Conservation (phyloP, 2,113 vertebrate genomes). For the Meleagris gallopavo region DNA sequence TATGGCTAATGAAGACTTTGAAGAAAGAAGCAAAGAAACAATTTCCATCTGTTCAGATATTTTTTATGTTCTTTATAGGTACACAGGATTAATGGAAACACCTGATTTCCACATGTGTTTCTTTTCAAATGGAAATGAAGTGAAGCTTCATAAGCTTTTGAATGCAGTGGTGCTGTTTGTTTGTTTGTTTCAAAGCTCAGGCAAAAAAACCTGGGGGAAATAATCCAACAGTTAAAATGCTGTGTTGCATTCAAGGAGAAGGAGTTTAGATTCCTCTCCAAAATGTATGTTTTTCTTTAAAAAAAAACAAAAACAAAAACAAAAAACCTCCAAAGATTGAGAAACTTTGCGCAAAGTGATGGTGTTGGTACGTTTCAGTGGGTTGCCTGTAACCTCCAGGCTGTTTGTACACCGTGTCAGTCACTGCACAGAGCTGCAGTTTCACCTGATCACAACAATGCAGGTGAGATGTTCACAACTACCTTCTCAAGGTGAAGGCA, state of each 20-base stretch:
- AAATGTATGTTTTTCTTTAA: background rate
- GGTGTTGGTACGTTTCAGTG: background rate
- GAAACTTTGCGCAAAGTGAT: background rate
- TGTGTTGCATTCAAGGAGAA: background rate
- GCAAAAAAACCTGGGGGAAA: background rate
- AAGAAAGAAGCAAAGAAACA: constrained; percentile 46
- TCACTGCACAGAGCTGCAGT: background rate
- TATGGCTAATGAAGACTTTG: constrained; percentile 38
- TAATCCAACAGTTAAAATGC: background rate
- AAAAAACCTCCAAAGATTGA: background rate
- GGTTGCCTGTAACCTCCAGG: background rate
- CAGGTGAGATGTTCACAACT: background rate
- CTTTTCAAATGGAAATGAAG: constrained; percentile 37
- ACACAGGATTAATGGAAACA: constrained; percentile 21
- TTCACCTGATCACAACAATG: background rate
- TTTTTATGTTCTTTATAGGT: constrained; percentile 32
- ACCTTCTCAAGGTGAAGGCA: background rate
- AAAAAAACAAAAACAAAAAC: background rate
- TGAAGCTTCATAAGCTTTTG: background rate
- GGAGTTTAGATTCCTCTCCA: background rate
- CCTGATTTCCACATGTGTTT: constrained; percentile 59
- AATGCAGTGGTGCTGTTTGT: background rate
- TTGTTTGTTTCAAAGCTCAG: background rate
- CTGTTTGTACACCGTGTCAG: background rate
- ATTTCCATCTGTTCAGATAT: constrained; percentile 58